Evolutionary conservation across 2,888 invertebrate species (phyloP), one percentile per base, ranked within the genome.

Genomic region (Callyntrura guangdongensis): DNA sequence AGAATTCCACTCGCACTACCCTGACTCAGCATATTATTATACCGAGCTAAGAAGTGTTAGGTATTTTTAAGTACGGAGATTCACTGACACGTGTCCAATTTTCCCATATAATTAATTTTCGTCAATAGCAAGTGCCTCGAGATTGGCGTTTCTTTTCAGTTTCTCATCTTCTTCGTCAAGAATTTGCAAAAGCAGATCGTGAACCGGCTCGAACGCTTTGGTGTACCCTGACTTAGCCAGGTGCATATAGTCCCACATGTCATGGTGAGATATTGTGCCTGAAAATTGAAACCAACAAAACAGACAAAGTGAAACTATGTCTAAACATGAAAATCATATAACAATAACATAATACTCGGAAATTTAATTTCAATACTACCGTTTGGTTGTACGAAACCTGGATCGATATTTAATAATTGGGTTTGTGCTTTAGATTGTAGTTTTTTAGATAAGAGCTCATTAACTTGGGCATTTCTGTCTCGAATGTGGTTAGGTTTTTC

Each of bases 191-290:
- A 98, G 95, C 92, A 98, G 95, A 95, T 98, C 98, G 95, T 97
- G 96, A 81, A 98, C 97, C 22, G 98, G 97, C 95, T 97, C 97
- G 95, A 98, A 98, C 11, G 97, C 97, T 95, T 98, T 98, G 94
- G 96, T 96, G 95, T 98, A 98, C 85, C 98, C 98, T 81, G 97
- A 96, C 95, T 97, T 97, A 0, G 98, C 98, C 91, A 98, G 96
- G 94, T 98, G 97, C 81, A 98, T 96, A 95, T 98, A 99, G 95
- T 99, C 98, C 94, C 97, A 97, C 98, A 99, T 98, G 95, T 98
- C 98, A 94, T 97, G 97, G 94, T 98, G 98, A 94, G 97, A 97
- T 90, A 98, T 98, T 69, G 96, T 96, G 2, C 98, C 94, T 94
- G 64, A n/a, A 49, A 25, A 45, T 56, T 17, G 27, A 22, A 83